phyloP scores from a whole-genome alignment of 2,797 vertebrate species.

The Labeo calbasu region DNA sequence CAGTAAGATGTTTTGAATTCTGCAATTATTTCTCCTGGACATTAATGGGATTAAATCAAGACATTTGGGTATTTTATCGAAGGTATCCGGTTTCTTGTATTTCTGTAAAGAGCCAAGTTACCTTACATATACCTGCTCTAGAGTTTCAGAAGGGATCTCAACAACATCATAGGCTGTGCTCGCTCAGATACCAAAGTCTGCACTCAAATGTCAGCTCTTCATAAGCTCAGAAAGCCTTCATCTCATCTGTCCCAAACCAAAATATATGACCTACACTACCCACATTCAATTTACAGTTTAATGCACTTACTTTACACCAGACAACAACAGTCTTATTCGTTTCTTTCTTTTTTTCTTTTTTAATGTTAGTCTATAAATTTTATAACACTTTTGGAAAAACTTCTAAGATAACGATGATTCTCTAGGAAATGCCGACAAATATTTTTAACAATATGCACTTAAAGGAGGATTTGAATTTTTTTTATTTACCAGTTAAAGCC shows the following conservation, averaged over 20 bases:
- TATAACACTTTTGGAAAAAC: neutral
- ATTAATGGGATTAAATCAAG: neutral
- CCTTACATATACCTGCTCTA: neutral
- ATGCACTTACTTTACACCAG: neutral
- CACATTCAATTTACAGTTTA: neutral
- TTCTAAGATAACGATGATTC: neutral
- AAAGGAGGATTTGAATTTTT: neutral
- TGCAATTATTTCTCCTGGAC: neutral
- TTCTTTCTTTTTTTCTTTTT: neutral
- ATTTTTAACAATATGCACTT: neutral
- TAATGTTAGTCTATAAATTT: neutral
- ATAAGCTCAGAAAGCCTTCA: neutral
- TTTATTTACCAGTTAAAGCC: neutral
- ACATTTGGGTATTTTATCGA: neutral
- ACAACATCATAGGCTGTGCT: neutral
- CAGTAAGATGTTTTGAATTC: neutral
- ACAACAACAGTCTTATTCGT: neutral
- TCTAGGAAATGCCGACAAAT: neutral
- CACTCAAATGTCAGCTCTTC: neutral
- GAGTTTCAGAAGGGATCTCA: neutral
- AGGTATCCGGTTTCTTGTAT: neutral
- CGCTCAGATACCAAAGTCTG: neutral
- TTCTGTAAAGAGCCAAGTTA: neutral
- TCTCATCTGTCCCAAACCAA: neutral
- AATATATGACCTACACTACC: neutral